These are phyloP conservation scores for Blastomussa wellsi DNA, from an alignment of 92 coral and sea anemone species.

Conservation along the genomic window DNA sequence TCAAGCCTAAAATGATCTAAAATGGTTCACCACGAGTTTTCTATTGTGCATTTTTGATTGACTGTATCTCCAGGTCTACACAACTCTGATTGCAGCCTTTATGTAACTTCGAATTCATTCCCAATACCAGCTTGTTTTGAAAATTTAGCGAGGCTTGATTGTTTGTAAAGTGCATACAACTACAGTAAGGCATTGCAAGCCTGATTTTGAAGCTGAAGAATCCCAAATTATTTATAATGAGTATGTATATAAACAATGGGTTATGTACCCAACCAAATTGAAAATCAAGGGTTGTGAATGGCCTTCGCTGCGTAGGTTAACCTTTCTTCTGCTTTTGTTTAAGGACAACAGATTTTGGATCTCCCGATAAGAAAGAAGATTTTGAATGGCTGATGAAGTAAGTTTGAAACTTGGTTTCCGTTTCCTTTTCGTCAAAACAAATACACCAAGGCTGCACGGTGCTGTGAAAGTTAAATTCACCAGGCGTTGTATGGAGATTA, in stretches of 20 bases:
- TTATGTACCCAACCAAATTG: neutral
- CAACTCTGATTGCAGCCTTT: no score
- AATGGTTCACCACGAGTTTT: no score
- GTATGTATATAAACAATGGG: neutral
- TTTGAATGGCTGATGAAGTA: conserved; percentile 96
- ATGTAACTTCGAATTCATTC: no score
- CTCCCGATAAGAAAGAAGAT: conserved; percentile 88
- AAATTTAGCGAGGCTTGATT: no score
- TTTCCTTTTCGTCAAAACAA: neutral
- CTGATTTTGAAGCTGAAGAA: neutral
- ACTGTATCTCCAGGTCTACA: no score
- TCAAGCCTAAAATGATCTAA: neutral
- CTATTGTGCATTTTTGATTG: no score
- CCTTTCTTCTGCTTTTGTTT: neutral
- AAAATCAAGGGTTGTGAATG: neutral
- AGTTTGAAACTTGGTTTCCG: conserved; percentile 21
- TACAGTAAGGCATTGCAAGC: no score
- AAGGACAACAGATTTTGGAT: conserved; percentile 98
- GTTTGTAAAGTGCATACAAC: no score
- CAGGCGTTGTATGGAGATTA: no score
- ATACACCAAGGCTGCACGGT: neutral
- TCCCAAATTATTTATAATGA: no score
- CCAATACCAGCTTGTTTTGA: no score
- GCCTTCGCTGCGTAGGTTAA: neutral
- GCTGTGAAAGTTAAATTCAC: no score